Evolutionary conservation across 2,797 vertebrate species (phyloP), one percentile per base, ranked within the genome.

Genomic region (Gephyroberyx darwinii): DNA sequence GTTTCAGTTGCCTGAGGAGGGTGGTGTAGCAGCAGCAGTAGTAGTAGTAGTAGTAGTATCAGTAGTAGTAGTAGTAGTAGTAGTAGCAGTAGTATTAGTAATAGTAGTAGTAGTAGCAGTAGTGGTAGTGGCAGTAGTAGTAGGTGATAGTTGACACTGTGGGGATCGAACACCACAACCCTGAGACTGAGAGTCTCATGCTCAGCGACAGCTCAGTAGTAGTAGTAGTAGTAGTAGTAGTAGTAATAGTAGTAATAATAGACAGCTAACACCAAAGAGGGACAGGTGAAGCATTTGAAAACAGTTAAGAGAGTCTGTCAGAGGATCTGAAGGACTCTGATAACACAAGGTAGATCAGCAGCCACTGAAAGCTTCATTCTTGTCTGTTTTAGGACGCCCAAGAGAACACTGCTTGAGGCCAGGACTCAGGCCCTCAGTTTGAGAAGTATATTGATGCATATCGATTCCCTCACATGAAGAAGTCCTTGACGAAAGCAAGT

Each of bases 281-380:
- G 51, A 54, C 12, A 17, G 19, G 16, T 54, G 48, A 43, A 20
- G 30, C 45, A 22, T 63, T 51, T 39, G 16, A 72, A 67, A 52
- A 65, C 43, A 65, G 54, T 69, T 72, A 50, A 75, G 60, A 48
- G 20, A 75, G 19, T 41, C 39, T 67, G 71, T 71, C 64, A 59
- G 41, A 68, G 58, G 63, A 64, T 54, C 33, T 55, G 33, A 68
- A 19, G 63, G 45, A 57, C 43, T 67, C 56, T 77, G 69, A 62
- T 71, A 57, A 67, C 10, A 19, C 37, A 37, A 62, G 57, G 43
- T 69, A 48, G 41, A 33, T 61, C 43, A 22, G 20, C 53, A n/a
- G 5, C 26, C 22, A 12, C 41, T 35, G 43, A 61, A 56, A 62
- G 51, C 57, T 43, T 62, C 19, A 56, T 67, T 77, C 57, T 35